Conservation (phyloP, 2,797 vertebrate species). For the Columba guinea region DNA sequence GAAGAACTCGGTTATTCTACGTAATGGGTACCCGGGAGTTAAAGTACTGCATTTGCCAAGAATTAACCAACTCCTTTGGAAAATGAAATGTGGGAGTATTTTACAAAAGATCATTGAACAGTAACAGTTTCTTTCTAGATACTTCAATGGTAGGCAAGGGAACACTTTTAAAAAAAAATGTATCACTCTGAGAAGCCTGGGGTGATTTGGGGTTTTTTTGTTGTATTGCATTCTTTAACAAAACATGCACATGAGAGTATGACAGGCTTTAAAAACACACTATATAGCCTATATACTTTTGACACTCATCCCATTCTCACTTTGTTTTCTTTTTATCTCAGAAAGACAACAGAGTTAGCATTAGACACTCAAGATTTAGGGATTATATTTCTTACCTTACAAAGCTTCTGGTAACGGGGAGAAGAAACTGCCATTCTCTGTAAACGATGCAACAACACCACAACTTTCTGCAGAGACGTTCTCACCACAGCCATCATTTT, state of each 20-base stretch:
- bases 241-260: not conserved
- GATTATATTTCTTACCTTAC: constrained; percentile 85
- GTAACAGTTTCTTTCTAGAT: not conserved
- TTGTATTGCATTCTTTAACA: not conserved
- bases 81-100: not conserved
- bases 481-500: constrained; percentile 99
- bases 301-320: not conserved
- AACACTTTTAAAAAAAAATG: not conserved
- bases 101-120: not conserved
- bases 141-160: not conserved
- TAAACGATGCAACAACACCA: constrained; percentile 97
- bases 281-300: not conserved
- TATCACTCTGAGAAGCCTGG: not conserved
- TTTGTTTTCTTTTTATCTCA: not conserved
- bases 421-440: constrained; percentile 99
- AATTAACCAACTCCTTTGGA: not conserved
- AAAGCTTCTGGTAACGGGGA: constrained; percentile 99
- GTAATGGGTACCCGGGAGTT: not conserved
- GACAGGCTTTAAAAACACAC: not conserved
- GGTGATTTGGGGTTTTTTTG: not conserved
- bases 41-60: not conserved
- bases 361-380: constrained; percentile 27
- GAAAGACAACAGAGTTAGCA: not conserved
- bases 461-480: constrained; percentile 99
- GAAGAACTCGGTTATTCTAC: not conserved